Base-by-base conservation (phyloP, 2,888 invertebrate species). In the Thereva nobilitata region DNA sequence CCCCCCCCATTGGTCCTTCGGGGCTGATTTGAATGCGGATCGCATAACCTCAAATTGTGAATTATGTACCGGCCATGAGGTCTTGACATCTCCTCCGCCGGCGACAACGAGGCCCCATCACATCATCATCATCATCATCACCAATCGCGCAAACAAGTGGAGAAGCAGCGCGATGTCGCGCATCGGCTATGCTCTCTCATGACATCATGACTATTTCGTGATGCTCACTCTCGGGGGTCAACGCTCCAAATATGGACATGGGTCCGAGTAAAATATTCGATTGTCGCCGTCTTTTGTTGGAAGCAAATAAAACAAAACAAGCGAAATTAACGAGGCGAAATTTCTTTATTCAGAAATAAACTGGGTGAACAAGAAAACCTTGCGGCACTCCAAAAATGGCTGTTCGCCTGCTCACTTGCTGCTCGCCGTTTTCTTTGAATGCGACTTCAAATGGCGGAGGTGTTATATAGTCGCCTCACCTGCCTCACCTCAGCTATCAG, bases 361-460 rank as follows among this genome's bases (percentile, higher is more conserved):
- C 63, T 63, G 63, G 63, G 63, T 63, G 63, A 63, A 44, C 63
- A 63, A 52, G 63, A 64, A 64, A 37, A 44, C 64, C 64, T 64
- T 64, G 64, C 34, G 37, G n/a, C 7, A 12, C 10, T 47, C 53
- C 53, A 53, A 64, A 64, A 53, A 64, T 64, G 64, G 53, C 42
- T 64, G n/a, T 49, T 35, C 9, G 37, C 38, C 37, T 59, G 47
- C 10, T 55, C 40, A 10, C 38, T 38, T 47, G 44, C 57, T 44
- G 55, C n/a, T 23, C 23, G 23, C 23, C 23, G 23, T 23, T 23
- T 23, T 23, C 23, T 23, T 23, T 23, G 23, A 23, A 23, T 23
- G 23, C 23, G 23, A 23, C 23, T 23, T 47, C 38, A 56, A 34
- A 23, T 35, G 23, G 59, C 34, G 59, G 59, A 59, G 59, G 59